A percentile compares a stretch with the other conserved stretches of the same genome.
Conservation (phyloP, 2,888 invertebrate genomes). For the Thecocarcelia acutangulata region DNA sequence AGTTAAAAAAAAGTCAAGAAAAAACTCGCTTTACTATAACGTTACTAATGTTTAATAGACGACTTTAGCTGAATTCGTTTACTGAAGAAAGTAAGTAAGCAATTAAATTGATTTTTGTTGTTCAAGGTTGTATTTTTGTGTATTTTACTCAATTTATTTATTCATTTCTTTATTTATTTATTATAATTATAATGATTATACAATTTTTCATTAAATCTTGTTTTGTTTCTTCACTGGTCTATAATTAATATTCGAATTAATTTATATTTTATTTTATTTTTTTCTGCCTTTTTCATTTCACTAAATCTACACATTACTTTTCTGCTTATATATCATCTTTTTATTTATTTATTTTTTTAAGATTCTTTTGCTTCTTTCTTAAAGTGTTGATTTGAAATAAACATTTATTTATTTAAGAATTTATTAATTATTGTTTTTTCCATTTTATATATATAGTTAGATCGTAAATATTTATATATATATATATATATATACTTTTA, state of each 20-base stretch:
- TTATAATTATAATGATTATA: conserved; percentile 66
- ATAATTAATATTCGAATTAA: conserved; percentile 59
- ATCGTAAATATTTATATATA: conserved; percentile 51
- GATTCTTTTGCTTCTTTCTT: neutral
- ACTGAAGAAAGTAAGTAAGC: neutral
- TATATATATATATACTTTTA: conserved; percentile 12
- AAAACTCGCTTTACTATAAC: no score
- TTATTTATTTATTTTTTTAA: conserved; percentile 8
- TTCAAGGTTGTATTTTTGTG: conserved; percentile 16
- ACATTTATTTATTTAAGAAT: conserved; percentile 41
- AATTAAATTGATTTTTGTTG: neutral
- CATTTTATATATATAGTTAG: conserved; percentile 28
- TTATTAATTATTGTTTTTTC: conserved; percentile 29
- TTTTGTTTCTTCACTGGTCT: conserved; percentile 65
- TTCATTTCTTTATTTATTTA: conserved; percentile 61
- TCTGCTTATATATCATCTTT: conserved; percentile 11
- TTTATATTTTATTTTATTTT: conserved; percentile 37
- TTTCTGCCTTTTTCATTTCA: conserved; percentile 52
- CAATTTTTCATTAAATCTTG: conserved; percentile 44
- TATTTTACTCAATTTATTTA: conserved; percentile 50
- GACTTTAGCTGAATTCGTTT: no score
- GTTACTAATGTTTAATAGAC: no score
- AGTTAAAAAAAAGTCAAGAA: no score
- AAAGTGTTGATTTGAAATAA: conserved; percentile 42
- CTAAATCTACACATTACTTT: conserved; percentile 57